Base-by-base conservation (phyloP, 1,140 invertebrate species). In the Mamestra configurata region DNA sequence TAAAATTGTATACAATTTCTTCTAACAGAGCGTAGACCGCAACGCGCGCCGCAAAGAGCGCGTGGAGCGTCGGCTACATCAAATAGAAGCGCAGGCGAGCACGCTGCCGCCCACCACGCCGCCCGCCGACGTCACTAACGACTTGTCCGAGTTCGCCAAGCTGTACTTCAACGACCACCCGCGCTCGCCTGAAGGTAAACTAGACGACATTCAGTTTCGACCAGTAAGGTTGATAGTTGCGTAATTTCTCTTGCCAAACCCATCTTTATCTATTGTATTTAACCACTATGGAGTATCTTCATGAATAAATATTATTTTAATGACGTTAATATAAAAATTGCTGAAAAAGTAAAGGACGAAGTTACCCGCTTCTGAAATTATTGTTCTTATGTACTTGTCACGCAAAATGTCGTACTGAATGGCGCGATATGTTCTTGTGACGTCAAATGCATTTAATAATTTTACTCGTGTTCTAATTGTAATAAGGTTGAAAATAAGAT, bases 111-210 rank as follows among this genome's bases (percentile, higher is more conserved):
- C 81, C 55, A 85, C 84, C 13, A 87, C 89, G 0, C 88, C 90
- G 1, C 89, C 91, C 1, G 85, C 92, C 0, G 90, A 92, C 55
- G 79, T 89, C 4, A 37, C 84, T 2, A 98, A 97, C 88, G 98
- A 99, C 88, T 97, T 99, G 88, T 95, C 98, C 0, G 98, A 99
- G 88, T 99, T 98, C 95, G 99, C 98, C 13, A 98, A 99, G 85
- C 97, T 98, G 80, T 98, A 98, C 95, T 99, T 98, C 94, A 99
- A 99, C 92, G 96, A 97, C 75, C 98, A 99, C 88, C 97, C 98
- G 75, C 95, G 97, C 68, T 98, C 97, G 35, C 97, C 97, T 13
- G 98, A 98, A 94, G 98, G 95, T 95, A 84, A 66, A 24, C 6
- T 46, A 15, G 4, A 59, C 24, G 55, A 11, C 46, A 55, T n/a